Percentiles rank a stretch among this genome's conserved stretches.
Conservation (phyloP, 2,888 invertebrate species). For the Polymixis flavicincta region DNA sequence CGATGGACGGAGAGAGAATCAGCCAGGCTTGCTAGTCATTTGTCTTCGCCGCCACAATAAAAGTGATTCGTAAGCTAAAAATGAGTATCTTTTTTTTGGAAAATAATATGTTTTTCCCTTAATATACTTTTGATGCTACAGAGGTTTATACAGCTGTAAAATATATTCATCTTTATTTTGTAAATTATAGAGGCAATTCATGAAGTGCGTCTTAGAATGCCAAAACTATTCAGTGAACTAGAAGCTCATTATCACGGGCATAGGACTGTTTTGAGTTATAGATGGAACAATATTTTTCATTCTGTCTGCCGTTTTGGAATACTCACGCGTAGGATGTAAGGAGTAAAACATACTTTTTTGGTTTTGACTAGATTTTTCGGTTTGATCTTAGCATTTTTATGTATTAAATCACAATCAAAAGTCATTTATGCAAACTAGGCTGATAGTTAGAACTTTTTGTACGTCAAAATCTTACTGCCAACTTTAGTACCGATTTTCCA, state of each 20-base stretch:
- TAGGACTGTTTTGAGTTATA: background rate
- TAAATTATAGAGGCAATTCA: background rate
- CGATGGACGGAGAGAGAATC: slow-evolving; percentile 60
- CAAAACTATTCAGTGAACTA: background rate
- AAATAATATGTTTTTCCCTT: slow-evolving; percentile 63
- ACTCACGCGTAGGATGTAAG: background rate
- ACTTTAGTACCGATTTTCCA: background rate
- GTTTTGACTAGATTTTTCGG: background rate
- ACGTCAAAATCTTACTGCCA: no score
- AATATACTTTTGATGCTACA: slow-evolving; percentile 42
- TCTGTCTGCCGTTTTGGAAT: background rate
- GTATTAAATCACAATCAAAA: no score
- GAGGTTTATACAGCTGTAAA: slow-evolving; percentile 25
- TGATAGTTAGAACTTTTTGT: no score
- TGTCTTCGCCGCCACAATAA: slow-evolving; percentile 70
- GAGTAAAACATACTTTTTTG: background rate
- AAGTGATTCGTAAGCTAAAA: slow-evolving; percentile 69
- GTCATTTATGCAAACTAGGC: no score
- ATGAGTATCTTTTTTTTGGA: slow-evolving; percentile 48
- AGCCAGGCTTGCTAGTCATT: slow-evolving; percentile 67
- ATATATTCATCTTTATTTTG: slow-evolving; percentile 23
- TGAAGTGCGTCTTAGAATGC: background rate
- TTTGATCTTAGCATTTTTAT: background rate
- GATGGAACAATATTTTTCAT: background rate
- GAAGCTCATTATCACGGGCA: background rate